Evolutionary conservation across 1,140 invertebrate species (phyloP).

Genomic region (Aphis craccivora): DNA sequence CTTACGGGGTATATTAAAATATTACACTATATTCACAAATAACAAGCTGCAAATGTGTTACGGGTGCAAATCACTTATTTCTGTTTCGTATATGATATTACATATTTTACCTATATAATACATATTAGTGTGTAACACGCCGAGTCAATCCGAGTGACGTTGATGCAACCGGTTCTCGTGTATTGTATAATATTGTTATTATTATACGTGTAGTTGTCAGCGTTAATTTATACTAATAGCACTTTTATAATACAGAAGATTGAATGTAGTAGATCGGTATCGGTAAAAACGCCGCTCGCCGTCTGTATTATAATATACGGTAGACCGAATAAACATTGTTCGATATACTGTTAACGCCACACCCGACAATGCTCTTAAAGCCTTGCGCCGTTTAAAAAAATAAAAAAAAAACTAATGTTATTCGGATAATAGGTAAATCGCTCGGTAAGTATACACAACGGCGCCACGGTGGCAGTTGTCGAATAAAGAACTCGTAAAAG

Average conservation of each 20-base stretch:
- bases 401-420: not conserved
- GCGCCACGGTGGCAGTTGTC: too few relatives aligned
- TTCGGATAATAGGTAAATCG: not conserved
- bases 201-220: not conserved
- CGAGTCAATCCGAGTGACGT: not conserved
- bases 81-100: not conserved
- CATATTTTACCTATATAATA: not conserved
- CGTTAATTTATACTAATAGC: slow-evolving; percentile 28
- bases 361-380: not conserved
- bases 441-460: not conserved
- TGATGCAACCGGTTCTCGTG: not conserved
- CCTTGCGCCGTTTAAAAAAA: not conserved
- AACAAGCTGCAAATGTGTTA: not conserved
- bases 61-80: not conserved
- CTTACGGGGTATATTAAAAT: too few relatives aligned
- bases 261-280: slow-evolving; percentile 2
- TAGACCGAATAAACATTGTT: not conserved
- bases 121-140: not conserved
- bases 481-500: not conserved
- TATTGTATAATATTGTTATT: not conserved
- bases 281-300: not conserved
- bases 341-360: not conserved
- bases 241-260: not conserved
- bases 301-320: not conserved
- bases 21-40: too few relatives aligned